Conservation (phyloP, 2,113 vertebrate species). For the Perognathus longimembris region DNA sequence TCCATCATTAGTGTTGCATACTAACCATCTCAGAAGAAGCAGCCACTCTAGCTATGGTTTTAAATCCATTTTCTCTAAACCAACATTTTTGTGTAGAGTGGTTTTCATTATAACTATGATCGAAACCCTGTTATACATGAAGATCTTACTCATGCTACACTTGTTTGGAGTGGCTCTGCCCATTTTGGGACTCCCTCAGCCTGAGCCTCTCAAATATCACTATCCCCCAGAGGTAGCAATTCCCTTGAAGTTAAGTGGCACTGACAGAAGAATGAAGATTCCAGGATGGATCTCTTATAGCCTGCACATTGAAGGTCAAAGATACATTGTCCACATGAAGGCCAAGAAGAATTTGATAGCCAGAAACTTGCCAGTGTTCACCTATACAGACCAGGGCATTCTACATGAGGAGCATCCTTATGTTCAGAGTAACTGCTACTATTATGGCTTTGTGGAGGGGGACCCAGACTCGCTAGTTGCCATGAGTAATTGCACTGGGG, state of each 20-base stretch:
- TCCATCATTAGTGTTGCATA: neutral
- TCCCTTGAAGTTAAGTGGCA: conserved; percentile 57
- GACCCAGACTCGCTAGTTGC: conserved; percentile 64
- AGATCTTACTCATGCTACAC: neutral
- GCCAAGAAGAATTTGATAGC: conserved; percentile 64
- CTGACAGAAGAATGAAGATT: neutral
- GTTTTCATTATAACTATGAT: neutral
- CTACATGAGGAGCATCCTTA: conserved; percentile 68
- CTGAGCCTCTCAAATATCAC: neutral
- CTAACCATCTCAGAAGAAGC: neutral
- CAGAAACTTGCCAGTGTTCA: conserved; percentile 69
- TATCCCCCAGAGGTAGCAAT: conserved; percentile 66
- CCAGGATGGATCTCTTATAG: conserved; percentile 64
- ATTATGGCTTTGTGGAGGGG: conserved; percentile 65
- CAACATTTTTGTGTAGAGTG: neutral
- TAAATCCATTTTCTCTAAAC: neutral
- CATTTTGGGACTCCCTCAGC: neutral
- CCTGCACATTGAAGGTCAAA: conserved; percentile 66
- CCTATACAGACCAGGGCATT: conserved; percentile 66
- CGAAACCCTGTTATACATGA: neutral
- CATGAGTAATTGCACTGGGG: conserved; percentile 74
- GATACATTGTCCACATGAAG: conserved; percentile 66
- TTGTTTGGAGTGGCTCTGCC: conserved; percentile 7
- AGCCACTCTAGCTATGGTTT: neutral
- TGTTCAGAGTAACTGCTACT: conserved; percentile 73